Evolutionary conservation across 2,113 vertebrate genomes (phyloP).

Genomic region (Alces alces): DNA sequence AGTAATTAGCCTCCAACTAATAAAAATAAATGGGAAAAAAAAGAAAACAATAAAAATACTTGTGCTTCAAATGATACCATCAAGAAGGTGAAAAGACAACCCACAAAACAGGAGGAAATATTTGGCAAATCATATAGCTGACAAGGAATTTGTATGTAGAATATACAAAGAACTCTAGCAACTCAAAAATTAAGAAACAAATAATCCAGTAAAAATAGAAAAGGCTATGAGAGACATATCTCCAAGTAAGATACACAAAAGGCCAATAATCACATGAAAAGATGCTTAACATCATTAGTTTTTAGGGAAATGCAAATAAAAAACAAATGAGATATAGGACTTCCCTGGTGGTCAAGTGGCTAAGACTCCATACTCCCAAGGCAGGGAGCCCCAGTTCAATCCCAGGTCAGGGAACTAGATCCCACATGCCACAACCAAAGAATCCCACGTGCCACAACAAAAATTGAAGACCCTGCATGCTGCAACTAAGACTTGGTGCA

Average conservation of each 20-base stretch:
- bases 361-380: neutral
- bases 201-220: neutral
- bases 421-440: neutral
- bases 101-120: neutral
- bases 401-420: neutral
- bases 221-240: neutral
- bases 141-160: neutral
- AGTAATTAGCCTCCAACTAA: no score
- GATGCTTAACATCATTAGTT: neutral
- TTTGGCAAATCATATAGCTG: neutral
- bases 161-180: neutral
- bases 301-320: neutral
- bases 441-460: neutral
- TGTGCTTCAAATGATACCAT: neutral
- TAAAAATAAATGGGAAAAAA: no score
- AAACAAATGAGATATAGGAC: neutral
- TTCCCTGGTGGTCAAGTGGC: neutral
- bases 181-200: neutral
- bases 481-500: neutral
- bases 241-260: neutral
- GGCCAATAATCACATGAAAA: neutral
- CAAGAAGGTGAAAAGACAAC: neutral
- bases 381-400: neutral
- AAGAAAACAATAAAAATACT: constrained; percentile 1
- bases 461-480: neutral